These are phyloP conservation scores for Liparis tanakae DNA, from an alignment of 2,797 vertebrate species.

Conservation along the genomic window DNA sequence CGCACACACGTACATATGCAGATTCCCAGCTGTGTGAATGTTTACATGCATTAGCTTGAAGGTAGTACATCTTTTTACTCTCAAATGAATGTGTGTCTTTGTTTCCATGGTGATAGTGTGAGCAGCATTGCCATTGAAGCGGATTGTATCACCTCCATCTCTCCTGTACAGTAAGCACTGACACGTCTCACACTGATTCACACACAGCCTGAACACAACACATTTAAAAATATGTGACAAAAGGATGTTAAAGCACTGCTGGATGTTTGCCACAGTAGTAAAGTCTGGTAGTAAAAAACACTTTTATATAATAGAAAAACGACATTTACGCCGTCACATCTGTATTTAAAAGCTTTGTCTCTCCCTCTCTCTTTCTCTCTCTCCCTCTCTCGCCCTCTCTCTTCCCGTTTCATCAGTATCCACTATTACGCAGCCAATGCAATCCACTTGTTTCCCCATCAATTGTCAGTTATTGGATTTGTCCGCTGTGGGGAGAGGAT, in stretches of 20 bases:
- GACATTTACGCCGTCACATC: constrained; percentile 40
- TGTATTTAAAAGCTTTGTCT: constrained; percentile 35
- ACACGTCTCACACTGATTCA: background rate
- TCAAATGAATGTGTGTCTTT: constrained; percentile 19
- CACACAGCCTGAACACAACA: constrained; percentile 13
- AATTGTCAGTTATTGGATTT: constrained; percentile 51
- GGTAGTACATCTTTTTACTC: background rate
- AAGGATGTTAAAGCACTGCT: constrained; percentile 11
- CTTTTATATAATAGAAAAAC: background rate
- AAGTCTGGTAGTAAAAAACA: background rate
- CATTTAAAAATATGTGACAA: constrained; percentile 6
- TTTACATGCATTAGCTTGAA: background rate
- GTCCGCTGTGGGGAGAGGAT: constrained; percentile 36
- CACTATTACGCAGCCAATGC: constrained; percentile 13
- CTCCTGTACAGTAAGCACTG: constrained; percentile 8
- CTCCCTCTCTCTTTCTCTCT: background rate
- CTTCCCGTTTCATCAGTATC: constrained; percentile 3
- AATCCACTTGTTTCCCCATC: constrained; percentile 50
- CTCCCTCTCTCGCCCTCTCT: too few species aligned
- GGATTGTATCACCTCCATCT: background rate
- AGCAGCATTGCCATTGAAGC: background rate
- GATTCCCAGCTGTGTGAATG: constrained; percentile 15
- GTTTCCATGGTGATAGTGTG: background rate
- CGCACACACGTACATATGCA: constrained; percentile 7
- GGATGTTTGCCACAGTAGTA: background rate